Evolutionary conservation across 2,888 invertebrate species (phyloP).

Genomic region (Temnothorax rugatulus): DNA sequence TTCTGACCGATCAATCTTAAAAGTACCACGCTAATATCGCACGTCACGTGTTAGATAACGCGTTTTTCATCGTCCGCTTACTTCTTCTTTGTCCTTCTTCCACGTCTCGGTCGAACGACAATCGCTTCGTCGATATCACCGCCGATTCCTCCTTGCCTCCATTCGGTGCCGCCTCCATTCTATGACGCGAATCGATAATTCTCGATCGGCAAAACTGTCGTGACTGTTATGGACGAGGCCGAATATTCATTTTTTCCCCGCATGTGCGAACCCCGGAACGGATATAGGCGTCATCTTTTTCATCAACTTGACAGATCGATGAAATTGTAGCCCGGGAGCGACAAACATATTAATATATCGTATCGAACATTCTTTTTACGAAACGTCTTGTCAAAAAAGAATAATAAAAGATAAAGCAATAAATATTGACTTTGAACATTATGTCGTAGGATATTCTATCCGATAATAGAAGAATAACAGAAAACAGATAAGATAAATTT

Average conservation of each 20-base stretch:
- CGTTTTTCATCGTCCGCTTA: slow-evolving; percentile 57
- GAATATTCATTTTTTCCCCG: slow-evolving; percentile 74
- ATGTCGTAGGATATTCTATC: background rate
- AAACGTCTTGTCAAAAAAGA: background rate
- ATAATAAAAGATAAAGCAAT: background rate
- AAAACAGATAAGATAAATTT: background rate
- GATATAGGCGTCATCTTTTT: slow-evolving; percentile 55
- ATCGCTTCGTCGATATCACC: slow-evolving; percentile 44
- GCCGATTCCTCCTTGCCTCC: slow-evolving; percentile 49
- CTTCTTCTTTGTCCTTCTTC: slow-evolving; percentile 43
- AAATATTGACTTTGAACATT: slow-evolving; percentile 4
- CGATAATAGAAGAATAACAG: background rate
- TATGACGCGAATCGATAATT: slow-evolving; percentile 77
- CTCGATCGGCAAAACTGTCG: slow-evolving; percentile 75
- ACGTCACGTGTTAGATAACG: slow-evolving; percentile 60
- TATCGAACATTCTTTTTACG: background rate
- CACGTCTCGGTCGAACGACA: slow-evolving; percentile 41
- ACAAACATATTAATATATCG: slow-evolving; percentile 30
- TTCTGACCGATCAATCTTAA: slow-evolving; percentile 55
- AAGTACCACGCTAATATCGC: slow-evolving; percentile 69
- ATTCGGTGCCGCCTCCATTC: slow-evolving; percentile 59
- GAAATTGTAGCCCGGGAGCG: slow-evolving; percentile 50
- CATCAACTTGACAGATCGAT: slow-evolving; percentile 54
- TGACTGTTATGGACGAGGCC: slow-evolving; percentile 64
- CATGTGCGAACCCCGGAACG: slow-evolving; percentile 20